Base-by-base conservation (phyloP, 2,113 vertebrate genomes). In the Coryphaenoides rupestris region DNA sequence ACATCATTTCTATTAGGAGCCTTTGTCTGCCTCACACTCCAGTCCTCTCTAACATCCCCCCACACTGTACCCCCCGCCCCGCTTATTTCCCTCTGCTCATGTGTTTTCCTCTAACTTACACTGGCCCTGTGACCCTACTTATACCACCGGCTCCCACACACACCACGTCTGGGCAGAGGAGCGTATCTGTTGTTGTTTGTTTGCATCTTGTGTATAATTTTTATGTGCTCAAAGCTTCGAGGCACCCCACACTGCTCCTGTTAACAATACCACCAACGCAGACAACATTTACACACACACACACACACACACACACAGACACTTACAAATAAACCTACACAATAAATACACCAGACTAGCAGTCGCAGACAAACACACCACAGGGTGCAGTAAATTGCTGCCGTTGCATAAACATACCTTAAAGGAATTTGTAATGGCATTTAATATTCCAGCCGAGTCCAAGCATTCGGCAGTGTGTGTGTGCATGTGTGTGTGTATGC, bases 371-470 rank as follows among this genome's bases (percentile, higher is more conserved):
- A 67, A 19, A 55, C 62, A 57, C 23, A 19, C 52, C 46, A 1
- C 55, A 55, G 53, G 33, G 60, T 4, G 2, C 54, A 63, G 69
- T 55, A 62, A 52, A 68, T 21, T 14, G 26, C 73, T 52, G 19
- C 12, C 58, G 60, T 64, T 49, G 53, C 33, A 69, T 63, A 40
- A 63, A 62, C 54, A 21, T 57, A 19, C 54, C 78, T 63, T 9
- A 22, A 26, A 68, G 70, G 70, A 23, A 64, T 70, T 71, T 69
- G 17, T 50, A 50, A 53, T 2, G 33, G 1, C 47, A 56, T 74
- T 74, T 66, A 54, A 54, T 56, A 75, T 76, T 68, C 60, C 5
- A 56, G 46, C 14, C 45, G 54, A 72, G 58, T 63, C 50, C 24
- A 59, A 68, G 59, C n/a, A n/a, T 54, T 55, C 68, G 63, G 15